A percentile compares a stretch with the other conserved stretches of the same genome.
Conservation (phyloP, 1,140 invertebrate genomes). For the Leguminivora glycinivorella region DNA sequence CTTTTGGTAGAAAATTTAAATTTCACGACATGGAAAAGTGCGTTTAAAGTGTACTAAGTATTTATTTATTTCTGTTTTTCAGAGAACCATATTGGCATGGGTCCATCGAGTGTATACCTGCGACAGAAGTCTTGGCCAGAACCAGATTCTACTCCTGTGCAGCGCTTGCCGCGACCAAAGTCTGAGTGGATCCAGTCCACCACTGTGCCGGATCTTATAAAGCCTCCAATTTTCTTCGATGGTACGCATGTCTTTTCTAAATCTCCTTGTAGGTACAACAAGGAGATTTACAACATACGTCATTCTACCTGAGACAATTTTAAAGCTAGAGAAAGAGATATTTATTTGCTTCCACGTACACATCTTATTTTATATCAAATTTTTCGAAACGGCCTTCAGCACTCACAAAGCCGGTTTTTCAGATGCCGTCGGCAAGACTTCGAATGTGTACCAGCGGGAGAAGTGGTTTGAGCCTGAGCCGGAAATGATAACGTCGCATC, state of each 20-base stretch:
- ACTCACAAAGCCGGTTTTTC: not conserved
- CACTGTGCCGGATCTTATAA: not conserved
- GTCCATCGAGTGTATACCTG: slow-evolving; percentile 42
- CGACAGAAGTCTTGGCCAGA: slow-evolving; percentile 63
- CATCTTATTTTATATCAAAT: not conserved
- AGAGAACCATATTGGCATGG: slow-evolving; percentile 42
- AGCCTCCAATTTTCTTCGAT: not conserved
- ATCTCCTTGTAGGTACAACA: too few relatives aligned
- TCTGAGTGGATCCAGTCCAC: not conserved
- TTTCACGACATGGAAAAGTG: too few relatives aligned
- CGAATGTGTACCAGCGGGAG: not conserved
- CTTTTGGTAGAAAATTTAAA: too few relatives aligned
- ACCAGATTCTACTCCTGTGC: slow-evolving; percentile 44
- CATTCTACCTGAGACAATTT: too few relatives aligned
- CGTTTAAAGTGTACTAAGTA: too few relatives aligned
- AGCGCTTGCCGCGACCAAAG: slow-evolving; percentile 32
- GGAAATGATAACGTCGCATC: not conserved
- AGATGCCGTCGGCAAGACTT: not conserved
- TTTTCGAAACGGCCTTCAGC: not conserved
- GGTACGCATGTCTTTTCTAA: not conserved
- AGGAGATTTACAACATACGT: too few relatives aligned
- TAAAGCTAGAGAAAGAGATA: too few relatives aligned
- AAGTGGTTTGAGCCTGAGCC: too few relatives aligned
- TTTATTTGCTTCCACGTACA: too few relatives aligned
- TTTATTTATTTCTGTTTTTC: not conserved